A percentile compares a stretch with the other conserved stretches of the same genome.
Conservation (phyloP, 2,888 invertebrate species). For the Leptarthrus brevirostris region DNA sequence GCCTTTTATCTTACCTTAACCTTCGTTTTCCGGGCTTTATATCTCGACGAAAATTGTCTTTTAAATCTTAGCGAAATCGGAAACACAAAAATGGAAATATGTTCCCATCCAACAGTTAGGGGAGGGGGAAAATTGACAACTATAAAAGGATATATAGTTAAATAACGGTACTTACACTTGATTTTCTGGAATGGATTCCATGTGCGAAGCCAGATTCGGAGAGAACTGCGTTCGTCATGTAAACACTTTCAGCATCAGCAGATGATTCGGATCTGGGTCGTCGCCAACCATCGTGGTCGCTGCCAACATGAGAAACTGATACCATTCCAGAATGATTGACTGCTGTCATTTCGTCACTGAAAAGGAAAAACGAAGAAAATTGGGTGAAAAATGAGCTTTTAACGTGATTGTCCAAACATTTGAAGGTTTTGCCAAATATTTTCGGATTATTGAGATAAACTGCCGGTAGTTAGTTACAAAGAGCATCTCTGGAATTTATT, state of each 20-base stretch:
- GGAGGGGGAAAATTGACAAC: slow-evolving; percentile 14
- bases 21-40: neutral
- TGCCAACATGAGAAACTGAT: slow-evolving; percentile 65
- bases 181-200: slow-evolving; percentile 65
- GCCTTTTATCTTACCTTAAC: slow-evolving; percentile 34
- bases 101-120: neutral
- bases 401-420: slow-evolving; percentile 38
- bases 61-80: slow-evolving; percentile 6
- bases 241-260: slow-evolving; percentile 81
- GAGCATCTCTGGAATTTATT: no score
- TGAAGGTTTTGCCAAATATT: neutral
- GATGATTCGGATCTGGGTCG: slow-evolving; percentile 84
- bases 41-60: slow-evolving; percentile 5
- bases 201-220: slow-evolving; percentile 63
- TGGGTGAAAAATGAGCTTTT: slow-evolving; percentile 37
- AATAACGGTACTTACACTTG: slow-evolving; percentile 63
- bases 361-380: slow-evolving; percentile 34
- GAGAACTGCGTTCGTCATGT: slow-evolving; percentile 67
- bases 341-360: slow-evolving; percentile 82
- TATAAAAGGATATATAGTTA: slow-evolving; percentile 11
- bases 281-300: slow-evolving; percentile 76
- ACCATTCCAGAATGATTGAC: slow-evolving; percentile 68
- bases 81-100: slow-evolving; percentile 17
- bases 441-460: no score
- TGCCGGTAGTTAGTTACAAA: no score